A percentile compares a stretch with the other conserved stretches of the same genome.
Evolutionary conservation across 2,888 invertebrate species (phyloP).

Genomic region (Phymatocera aterrima): DNA sequence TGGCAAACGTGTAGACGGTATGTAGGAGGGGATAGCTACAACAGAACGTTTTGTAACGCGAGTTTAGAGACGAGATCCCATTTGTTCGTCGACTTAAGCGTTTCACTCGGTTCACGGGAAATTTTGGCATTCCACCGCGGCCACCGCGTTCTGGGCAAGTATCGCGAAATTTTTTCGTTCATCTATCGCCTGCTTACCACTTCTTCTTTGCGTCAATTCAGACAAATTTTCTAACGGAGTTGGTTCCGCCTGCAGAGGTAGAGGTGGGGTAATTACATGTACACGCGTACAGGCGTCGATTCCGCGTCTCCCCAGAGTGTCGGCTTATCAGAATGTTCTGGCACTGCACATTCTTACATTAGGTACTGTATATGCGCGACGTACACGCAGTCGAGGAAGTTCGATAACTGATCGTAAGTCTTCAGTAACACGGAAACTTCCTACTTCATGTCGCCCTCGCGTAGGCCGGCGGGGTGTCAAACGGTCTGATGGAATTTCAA

Average conservation of each 20-base stretch:
- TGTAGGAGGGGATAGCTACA: neutral
- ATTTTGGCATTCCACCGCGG: too few relatives aligned
- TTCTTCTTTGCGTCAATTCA: neutral
- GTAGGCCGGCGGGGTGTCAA: conserved; percentile 8
- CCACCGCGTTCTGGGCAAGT: neutral
- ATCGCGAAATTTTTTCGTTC: neutral
- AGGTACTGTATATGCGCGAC: neutral
- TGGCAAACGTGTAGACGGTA: conserved; percentile 18
- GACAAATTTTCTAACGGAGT: neutral
- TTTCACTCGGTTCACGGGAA: neutral
- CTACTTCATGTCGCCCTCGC: neutral
- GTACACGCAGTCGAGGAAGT: neutral
- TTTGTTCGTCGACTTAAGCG: conserved; percentile 27
- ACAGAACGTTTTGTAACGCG: conserved; percentile 23
- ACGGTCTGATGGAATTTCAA: conserved; percentile 29
- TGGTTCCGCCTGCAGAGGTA: too few relatives aligned
- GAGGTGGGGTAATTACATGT: too few relatives aligned
- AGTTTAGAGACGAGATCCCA: conserved; percentile 15
- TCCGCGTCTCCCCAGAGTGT: conserved; percentile 4
- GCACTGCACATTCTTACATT: too few relatives aligned
- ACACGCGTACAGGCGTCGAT: neutral
- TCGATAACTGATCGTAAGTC: conserved; percentile 37
- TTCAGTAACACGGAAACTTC: conserved; percentile 32
- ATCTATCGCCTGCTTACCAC: too few relatives aligned
- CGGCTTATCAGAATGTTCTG: neutral